Percentiles rank a stretch among this genome's conserved stretches.
Conservation (phyloP, 2,113 vertebrate species). For the Chinchilla lanigera region DNA sequence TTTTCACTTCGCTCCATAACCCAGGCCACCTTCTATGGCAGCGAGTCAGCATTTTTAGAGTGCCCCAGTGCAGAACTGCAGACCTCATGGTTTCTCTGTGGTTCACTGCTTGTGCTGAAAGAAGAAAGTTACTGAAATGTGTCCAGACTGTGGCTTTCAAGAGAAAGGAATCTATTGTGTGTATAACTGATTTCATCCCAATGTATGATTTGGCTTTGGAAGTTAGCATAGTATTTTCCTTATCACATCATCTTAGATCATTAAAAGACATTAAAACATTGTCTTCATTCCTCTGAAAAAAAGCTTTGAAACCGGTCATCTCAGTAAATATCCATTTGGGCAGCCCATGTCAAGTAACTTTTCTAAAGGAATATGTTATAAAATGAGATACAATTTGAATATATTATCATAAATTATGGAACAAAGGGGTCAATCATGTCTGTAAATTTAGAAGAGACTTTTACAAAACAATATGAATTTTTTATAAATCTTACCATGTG, state of each 20-base stretch:
- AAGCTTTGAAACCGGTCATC: conserved; percentile 16
- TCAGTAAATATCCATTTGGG: conserved; percentile 28
- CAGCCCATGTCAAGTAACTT: conserved; percentile 8
- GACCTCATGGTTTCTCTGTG: conserved; percentile 58
- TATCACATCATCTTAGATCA: conserved; percentile 65
- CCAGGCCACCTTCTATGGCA: neutral
- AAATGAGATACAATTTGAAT: conserved; percentile 31
- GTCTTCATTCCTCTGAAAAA: neutral
- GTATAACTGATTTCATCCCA: conserved; percentile 38
- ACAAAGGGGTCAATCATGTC: neutral
- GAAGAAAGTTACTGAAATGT: conserved; percentile 56
- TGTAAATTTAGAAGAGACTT: neutral
- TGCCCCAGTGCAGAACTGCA: neutral
- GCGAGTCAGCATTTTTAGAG: conserved; percentile 44
- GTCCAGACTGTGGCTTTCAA: conserved; percentile 45
- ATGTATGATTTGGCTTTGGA: neutral
- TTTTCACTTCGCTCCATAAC: conserved; percentile 8
- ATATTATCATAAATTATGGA: conserved; percentile 19
- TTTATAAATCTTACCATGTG: neutral
- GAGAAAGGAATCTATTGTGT: conserved; percentile 67
- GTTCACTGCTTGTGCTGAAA: conserved; percentile 21
- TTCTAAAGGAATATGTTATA: conserved; percentile 13
- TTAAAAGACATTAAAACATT: conserved; percentile 49
- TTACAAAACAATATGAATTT: neutral
- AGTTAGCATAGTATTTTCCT: conserved; percentile 59